Conservation (phyloP, 2,888 invertebrate species). For the Peribatodes rhomboidaria region DNA sequence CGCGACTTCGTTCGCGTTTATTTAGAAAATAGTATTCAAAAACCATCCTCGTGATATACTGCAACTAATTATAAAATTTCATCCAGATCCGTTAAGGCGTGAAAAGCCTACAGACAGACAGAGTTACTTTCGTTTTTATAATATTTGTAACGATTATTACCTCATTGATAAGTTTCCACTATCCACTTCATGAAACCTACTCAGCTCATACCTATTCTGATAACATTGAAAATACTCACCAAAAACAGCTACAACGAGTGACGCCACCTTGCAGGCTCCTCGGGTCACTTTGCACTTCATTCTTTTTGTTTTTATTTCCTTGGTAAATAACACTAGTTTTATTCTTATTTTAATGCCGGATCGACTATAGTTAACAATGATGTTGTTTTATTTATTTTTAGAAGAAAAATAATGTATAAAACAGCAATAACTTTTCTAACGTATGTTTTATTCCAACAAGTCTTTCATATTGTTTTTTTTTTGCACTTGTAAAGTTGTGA, state of each 20-base stretch:
- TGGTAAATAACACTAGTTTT: neutral
- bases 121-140: too few species aligned
- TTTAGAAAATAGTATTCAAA: too few species aligned
- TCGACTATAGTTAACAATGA: neutral
- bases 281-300: conserved; percentile 10
- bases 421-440: neutral
- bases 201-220: neutral
- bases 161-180: too few species aligned
- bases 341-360: neutral
- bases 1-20: too few species aligned
- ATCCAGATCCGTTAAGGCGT: too few species aligned
- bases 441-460: neutral
- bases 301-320: neutral
- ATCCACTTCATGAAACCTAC: too few species aligned
- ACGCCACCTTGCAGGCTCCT: neutral
- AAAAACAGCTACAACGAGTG: neutral
- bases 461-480: too few species aligned
- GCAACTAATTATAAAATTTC: too few species aligned
- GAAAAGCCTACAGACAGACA: too few species aligned
- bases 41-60: too few species aligned
- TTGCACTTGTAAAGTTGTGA: neutral
- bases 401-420: neutral
- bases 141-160: too few species aligned
- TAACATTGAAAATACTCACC: neutral
- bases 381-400: neutral